Evolutionary conservation across 2,888 invertebrate genomes (phyloP), one percentile per base, ranked within the genome.

Genomic region (Acrobasis consociella): DNA sequence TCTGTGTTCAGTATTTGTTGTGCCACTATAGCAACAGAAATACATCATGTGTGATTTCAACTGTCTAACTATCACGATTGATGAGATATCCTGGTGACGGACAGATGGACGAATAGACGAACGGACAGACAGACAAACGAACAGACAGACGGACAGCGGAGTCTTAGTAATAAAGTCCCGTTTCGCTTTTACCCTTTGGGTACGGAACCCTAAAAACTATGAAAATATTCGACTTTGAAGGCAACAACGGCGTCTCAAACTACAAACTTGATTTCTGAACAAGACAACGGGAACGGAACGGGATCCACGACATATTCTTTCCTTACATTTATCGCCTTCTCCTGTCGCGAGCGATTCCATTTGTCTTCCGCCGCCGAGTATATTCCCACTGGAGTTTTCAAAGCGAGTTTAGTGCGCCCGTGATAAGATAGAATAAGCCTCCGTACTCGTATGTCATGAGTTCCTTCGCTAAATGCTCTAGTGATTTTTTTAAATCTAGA

Each of bases 371-470:
- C 72, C 74, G 69, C 78, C 79, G 75, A 86, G 84, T 86, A 80
- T 83, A 82, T 85, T 84, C 86, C 83, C 85, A 64, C 74, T 70
- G 77, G 87, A 83, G 85, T 83, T 86, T 83, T 86, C 83, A 80
- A 82, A 82, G 80, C 76, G 84, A 87, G 80, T 83, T 86, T 85
- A 87, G 83, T 84, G 83, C 81, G 77, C 67, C 75, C 71, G 77
- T 79, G 87, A 87, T 87, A 87, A 87, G 86, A 86, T 84, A 87
- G 75, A 79, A 81, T 81, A 85, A 86, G 85, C 86, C 85, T 84
- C 78, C 78, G 80, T 80, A 83, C 82, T 79, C 81, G 80, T 86
- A 83, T 82, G 81, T 86, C 82, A 85, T 81, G 81, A 81, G 74
- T 74, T 77, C 74, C 72, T 56, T 56, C 56, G 17, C 13, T 17